Evolutionary conservation across 2,113 vertebrate species (phyloP), one percentile per base, ranked within the genome.

Genomic region (Trichomycterus rosablanca): DNA sequence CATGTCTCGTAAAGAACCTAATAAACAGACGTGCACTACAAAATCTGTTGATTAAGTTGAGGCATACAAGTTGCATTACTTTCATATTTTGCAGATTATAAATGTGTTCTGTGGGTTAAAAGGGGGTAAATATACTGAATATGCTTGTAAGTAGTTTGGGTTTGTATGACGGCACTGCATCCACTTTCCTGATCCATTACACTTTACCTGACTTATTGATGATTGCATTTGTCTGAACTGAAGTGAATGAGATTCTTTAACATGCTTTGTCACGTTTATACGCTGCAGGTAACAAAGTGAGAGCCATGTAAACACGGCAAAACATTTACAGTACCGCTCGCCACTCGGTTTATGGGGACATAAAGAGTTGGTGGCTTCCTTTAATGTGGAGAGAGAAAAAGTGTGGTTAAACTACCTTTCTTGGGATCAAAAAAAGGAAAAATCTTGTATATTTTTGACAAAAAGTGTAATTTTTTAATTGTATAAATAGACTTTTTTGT

Each of bases 221-320:
- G 72, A 84, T 81, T 85, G 77, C 76, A 83, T 82, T 77, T 86
- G 82, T 87, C 69, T 84, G 37, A 59, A 58, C 44, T 74, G 59
- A 51, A 54, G 53, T 30, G 26, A 75, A 75, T 81, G 74, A 76
- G 68, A 90, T 95, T 68, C 73, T 95, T 98, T 98, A 98, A 98
- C 95, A 98, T 97, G 93, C 94, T 97, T 98, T 98, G 95, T 98
- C 92, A 94, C 94, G 94, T 98, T 97, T 98, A 97, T 98, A 98
- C 94, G 94, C 95, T 92, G 93, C 96, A 98, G 96, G 96, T 97
- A 92, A 96, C 94, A 97, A 63, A 69, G 91, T 97, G 93, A 97
- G 93, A 97, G 91, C 93, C 95, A 97, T 95, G 94, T 95, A 89
- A 94, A 96, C 90, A 88, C 93, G 90, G 90, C 96, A 93, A 73